These are phyloP conservation scores for Latheticus oryzae DNA, from an alignment of 2,888 invertebrate genomes.

Conservation along the genomic window DNA sequence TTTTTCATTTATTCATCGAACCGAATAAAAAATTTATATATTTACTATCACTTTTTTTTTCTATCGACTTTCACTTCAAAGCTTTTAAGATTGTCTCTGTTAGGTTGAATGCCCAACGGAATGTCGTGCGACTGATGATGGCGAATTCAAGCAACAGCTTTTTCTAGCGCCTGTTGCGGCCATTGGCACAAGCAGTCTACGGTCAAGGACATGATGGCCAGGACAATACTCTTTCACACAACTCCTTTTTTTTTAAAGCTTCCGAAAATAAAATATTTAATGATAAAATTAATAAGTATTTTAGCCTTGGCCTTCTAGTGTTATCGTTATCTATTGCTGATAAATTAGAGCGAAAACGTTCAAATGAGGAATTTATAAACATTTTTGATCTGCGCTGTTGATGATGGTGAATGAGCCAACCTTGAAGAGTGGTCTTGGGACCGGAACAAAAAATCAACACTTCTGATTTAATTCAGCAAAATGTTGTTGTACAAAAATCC, in stretches of 20 bases:
- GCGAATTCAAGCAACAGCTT: constrained; percentile 47
- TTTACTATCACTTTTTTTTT: constrained; percentile 8
- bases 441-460: too few species aligned
- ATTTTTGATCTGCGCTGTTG: too few species aligned
- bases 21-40: not conserved
- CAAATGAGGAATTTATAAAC: too few species aligned
- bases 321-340: constrained; percentile 35
- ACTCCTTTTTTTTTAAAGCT: too few species aligned
- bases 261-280: too few species aligned
- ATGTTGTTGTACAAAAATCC: too few species aligned
- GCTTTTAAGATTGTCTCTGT: not conserved
- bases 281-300: too few species aligned
- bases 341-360: too few species aligned
- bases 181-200: constrained; percentile 50
- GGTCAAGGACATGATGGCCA: constrained; percentile 53
- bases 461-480: too few species aligned
- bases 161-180: constrained; percentile 49
- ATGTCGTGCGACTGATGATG: constrained; percentile 37
- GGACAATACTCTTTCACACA: constrained; percentile 55
- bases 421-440: too few species aligned
- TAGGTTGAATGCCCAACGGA: constrained; percentile 40
- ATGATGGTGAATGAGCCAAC: too few species aligned
- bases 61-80: constrained; percentile 10
- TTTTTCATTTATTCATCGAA: too few species aligned
- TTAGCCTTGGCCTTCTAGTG: constrained; percentile 32